Conservation (phyloP, 2,888 invertebrate species). For the Cryptosula pallasiana region DNA sequence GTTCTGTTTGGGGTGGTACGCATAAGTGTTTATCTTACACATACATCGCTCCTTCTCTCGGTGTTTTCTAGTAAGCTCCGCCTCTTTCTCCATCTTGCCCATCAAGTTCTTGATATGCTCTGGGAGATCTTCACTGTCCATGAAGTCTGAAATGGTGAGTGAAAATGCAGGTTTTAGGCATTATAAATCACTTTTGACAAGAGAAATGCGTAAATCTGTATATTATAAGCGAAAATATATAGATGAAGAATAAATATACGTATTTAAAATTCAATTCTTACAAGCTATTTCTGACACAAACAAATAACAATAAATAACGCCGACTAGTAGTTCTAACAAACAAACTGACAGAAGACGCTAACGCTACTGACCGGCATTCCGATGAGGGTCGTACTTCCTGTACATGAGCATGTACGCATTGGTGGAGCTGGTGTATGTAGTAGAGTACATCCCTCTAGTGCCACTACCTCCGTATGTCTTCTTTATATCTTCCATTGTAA, state of each 20-base stretch:
- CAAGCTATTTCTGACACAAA: too few relatives aligned
- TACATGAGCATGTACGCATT: conserved; percentile 91
- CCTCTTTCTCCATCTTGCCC: conserved; percentile 63
- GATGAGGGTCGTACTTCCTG: conserved; percentile 59
- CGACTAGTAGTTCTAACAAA: too few relatives aligned
- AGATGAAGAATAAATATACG: too few relatives aligned
- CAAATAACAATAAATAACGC: too few relatives aligned
- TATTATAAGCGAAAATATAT: too few relatives aligned
- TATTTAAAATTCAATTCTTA: too few relatives aligned
- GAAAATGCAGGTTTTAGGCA: too few relatives aligned
- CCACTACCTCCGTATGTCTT: conserved; percentile 69
- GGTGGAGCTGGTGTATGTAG: conserved; percentile 70
- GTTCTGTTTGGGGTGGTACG: neutral
- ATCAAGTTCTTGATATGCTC: conserved; percentile 65
- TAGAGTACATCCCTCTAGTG: conserved; percentile 64
- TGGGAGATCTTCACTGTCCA: conserved; percentile 63
- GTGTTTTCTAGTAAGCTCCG: conserved; percentile 61
- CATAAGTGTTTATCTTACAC: conserved; percentile 54
- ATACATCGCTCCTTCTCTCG: conserved; percentile 63
- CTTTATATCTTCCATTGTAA: conserved; percentile 5
- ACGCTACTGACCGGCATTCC: conserved; percentile 47
- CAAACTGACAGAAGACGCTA: too few relatives aligned
- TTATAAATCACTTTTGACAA: too few relatives aligned
- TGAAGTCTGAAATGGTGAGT: too few relatives aligned
- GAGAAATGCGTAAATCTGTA: too few relatives aligned